Conservation (phyloP, 1,140 invertebrate species). For the Drosophila subobscura region DNA sequence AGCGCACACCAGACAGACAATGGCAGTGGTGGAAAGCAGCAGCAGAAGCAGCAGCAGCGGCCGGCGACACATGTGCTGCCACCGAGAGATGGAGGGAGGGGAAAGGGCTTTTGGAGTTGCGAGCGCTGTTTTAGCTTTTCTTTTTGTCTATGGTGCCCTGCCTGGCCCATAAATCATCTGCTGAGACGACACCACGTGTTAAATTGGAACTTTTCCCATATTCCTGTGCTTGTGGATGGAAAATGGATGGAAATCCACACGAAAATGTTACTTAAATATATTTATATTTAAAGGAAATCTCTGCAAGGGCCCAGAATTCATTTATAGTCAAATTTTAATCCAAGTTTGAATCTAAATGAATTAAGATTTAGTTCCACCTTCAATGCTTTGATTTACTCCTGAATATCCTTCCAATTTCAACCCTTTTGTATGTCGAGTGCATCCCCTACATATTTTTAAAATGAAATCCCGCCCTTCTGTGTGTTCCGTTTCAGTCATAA, state of each 20-base stretch:
- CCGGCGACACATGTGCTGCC: constrained; percentile 14
- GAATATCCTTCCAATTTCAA: constrained; percentile 11
- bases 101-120: not conserved
- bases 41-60: constrained; percentile 6
- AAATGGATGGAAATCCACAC: constrained; percentile 21
- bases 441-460: constrained; percentile 4
- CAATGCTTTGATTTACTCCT: not conserved
- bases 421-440: not conserved
- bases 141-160: constrained; percentile 12
- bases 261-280: not conserved
- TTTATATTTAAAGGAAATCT: too few species aligned
- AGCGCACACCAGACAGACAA: constrained; percentile 38
- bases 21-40: constrained; percentile 18
- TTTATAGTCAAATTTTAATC: too few species aligned
- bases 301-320: too few species aligned
- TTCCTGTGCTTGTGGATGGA: constrained; percentile 6
- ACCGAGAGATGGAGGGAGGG: not conserved
- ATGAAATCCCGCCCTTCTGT: constrained; percentile 34
- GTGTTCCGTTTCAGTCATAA: constrained; percentile 30
- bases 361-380: too few species aligned
- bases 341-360: too few species aligned
- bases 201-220: constrained; percentile 77
- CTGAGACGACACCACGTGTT: constrained; percentile 71
- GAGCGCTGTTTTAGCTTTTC: constrained; percentile 58
- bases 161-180: constrained; percentile 63